A percentile compares a stretch with the other conserved stretches of the same genome.
Evolutionary conservation across 2,888 invertebrate genomes (phyloP).

Genomic region (Argyresthia albistria): DNA sequence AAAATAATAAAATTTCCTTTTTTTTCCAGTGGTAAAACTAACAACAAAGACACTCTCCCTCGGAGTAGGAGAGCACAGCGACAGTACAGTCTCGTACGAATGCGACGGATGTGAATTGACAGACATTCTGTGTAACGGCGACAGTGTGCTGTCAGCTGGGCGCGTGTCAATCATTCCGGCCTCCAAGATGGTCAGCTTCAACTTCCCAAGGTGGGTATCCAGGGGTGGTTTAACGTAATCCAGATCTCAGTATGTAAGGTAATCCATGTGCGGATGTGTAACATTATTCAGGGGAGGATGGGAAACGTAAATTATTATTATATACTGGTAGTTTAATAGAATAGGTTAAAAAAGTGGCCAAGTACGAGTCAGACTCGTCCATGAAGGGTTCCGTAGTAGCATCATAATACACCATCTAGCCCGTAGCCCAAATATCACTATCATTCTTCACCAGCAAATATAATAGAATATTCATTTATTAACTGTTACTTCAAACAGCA

Average conservation of each 20-base stretch:
- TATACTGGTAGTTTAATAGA: too few species aligned
- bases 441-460: too few species aligned
- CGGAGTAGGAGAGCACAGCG: slow-evolving; percentile 24
- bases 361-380: too few species aligned
- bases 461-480: too few species aligned
- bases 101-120: slow-evolving; percentile 28
- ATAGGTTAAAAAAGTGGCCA: too few species aligned
- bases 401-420: too few species aligned
- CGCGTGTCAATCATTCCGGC: slow-evolving; percentile 23
- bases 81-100: slow-evolving; percentile 21
- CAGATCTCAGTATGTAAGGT: too few species aligned
- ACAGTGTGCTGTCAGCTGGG: slow-evolving; percentile 24
- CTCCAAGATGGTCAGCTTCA: slow-evolving; percentile 33
- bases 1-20: too few species aligned
- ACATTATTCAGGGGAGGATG: background rate
- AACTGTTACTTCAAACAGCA: too few species aligned
- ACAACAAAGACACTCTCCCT: slow-evolving; percentile 14
- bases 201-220: slow-evolving; percentile 33
- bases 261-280: background rate
- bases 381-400: too few species aligned
- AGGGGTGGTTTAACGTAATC: background rate
- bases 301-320: too few species aligned
- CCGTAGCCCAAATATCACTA: too few species aligned
- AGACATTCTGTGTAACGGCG: slow-evolving; percentile 40
- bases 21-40: slow-evolving; percentile 17